phyloP scores from a whole-genome alignment of 2,113 vertebrate species.

The Jacana jacana region DNA sequence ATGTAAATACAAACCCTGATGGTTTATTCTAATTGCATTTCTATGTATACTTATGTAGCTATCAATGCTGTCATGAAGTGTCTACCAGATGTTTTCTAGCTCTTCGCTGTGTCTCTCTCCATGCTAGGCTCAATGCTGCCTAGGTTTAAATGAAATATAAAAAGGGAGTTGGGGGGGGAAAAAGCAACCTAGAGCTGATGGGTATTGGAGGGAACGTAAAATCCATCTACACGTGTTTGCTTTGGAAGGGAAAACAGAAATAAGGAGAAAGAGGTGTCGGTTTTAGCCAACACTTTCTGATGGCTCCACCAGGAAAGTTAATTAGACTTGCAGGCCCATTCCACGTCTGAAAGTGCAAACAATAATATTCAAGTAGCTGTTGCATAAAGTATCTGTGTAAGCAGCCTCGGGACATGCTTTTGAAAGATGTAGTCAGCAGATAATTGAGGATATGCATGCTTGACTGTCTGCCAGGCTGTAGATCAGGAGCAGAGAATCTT shows the following conservation, averaged over 20 bases:
- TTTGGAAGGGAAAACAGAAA: slow-evolving; percentile 40
- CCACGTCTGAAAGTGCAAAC: neutral
- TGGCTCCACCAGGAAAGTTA: slow-evolving; percentile 33
- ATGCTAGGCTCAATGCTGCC: neutral
- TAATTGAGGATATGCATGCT: slow-evolving; percentile 20
- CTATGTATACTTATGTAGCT: neutral
- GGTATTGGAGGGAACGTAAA: neutral
- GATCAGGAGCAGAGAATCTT: neutral
- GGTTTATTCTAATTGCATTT: slow-evolving; percentile 1
- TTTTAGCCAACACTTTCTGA: neutral
- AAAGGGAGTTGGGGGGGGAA: neutral
- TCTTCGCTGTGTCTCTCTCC: neutral
- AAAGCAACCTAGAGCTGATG: neutral
- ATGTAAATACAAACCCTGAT: neutral
- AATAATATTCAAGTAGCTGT: slow-evolving; percentile 28
- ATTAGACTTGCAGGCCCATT: slow-evolving; percentile 28
- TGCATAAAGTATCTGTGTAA: slow-evolving; percentile 19
- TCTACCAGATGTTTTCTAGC: slow-evolving; percentile 11
- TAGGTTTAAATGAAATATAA: neutral
- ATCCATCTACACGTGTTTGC: neutral
- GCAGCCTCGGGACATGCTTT: slow-evolving; percentile 17
- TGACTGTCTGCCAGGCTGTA: slow-evolving; percentile 42
- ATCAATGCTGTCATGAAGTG: neutral
- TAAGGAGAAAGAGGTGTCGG: neutral
- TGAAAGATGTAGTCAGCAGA: slow-evolving; percentile 42